Conservation (phyloP, 2,113 vertebrate genomes). For the Uria aalge region DNA sequence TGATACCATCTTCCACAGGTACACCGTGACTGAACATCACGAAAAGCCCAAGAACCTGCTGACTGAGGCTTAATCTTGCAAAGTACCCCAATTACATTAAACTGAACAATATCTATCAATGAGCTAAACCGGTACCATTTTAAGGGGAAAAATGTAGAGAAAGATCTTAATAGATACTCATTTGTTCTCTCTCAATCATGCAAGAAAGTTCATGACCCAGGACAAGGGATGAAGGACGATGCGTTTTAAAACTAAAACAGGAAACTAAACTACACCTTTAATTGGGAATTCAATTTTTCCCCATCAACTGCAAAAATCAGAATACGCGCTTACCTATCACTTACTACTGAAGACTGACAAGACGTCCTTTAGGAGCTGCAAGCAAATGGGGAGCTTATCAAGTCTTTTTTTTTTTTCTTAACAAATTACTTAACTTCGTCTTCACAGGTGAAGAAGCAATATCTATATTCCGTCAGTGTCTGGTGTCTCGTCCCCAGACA, state of each 20-base stretch:
- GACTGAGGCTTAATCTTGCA: not conserved
- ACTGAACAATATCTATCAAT: not conserved
- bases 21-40: not conserved
- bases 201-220: constrained; percentile 38
- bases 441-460: not conserved
- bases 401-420: not conserved
- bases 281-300: constrained; percentile 27
- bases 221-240: constrained; percentile 28
- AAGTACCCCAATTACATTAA: constrained; percentile 21
- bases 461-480: not conserved
- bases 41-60: not conserved
- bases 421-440: constrained; percentile 1
- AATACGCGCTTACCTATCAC: not conserved
- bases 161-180: not conserved
- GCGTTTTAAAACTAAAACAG: constrained; percentile 36
- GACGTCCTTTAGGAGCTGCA: not conserved
- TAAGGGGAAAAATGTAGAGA: not conserved
- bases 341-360: not conserved
- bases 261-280: constrained; percentile 60
- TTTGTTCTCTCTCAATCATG: constrained; percentile 13
- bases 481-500: not conserved
- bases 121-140: constrained; percentile 10
- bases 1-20: not conserved
- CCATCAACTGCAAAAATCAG: not conserved
- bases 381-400: not conserved